Evolutionary conservation across 2,888 invertebrate genomes (phyloP).

Genomic region (Tinea trinotella): DNA sequence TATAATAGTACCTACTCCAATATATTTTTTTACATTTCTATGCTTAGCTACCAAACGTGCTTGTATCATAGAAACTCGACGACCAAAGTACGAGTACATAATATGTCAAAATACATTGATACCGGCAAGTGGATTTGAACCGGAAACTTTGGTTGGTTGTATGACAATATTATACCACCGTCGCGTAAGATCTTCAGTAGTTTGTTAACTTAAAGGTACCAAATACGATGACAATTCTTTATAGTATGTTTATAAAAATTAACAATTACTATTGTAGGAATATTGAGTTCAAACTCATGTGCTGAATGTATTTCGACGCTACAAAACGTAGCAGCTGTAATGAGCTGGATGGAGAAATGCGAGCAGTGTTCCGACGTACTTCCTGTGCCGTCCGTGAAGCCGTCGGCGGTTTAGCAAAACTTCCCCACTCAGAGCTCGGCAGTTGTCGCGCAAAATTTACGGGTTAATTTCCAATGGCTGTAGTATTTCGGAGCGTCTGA

Average conservation of each 20-base stretch:
- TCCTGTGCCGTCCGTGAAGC: conserved; percentile 33
- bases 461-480: conserved; percentile 67
- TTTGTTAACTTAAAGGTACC: no score
- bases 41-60: no score
- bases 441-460: conserved; percentile 68
- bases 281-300: conserved; percentile 11
- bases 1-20: no score
- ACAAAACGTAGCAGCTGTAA: conserved; percentile 32
- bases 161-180: no score
- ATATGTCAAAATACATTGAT: no score
- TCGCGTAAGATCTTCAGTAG: no score
- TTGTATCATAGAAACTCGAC: no score
- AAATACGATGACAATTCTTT: background rate
- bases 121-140: no score
- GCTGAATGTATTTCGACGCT: background rate
- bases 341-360: conserved; percentile 37
- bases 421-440: conserved; percentile 47
- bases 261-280: background rate
- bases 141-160: no score
- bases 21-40: no score
- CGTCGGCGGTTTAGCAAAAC: conserved; percentile 61
- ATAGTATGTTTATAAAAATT: background rate
- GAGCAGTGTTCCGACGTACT: background rate
- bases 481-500: conserved; percentile 48
- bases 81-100: no score